These are phyloP conservation scores for Pedetes capensis DNA, from an alignment of 2,113 vertebrate species.

Conservation along the genomic window DNA sequence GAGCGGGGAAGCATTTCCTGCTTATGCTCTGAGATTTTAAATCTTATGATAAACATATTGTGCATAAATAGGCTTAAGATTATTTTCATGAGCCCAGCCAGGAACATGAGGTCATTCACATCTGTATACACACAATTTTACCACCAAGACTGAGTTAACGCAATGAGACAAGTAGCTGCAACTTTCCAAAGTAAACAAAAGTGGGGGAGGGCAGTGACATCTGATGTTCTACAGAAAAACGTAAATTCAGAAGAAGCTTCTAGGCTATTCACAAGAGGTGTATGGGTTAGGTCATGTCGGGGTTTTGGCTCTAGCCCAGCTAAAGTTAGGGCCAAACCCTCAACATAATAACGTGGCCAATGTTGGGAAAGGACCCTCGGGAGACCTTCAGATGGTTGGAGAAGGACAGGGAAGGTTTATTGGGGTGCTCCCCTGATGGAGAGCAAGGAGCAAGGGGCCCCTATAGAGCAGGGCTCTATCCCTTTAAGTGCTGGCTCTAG, in stretches of 20 bases:
- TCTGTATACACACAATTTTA: neutral
- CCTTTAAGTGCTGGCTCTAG: too few relatives aligned
- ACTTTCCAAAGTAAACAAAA: neutral
- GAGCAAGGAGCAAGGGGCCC: too few relatives aligned
- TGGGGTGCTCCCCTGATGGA: too few relatives aligned
- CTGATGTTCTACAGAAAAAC: neutral
- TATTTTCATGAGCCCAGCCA: neutral
- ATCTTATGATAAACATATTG: neutral
- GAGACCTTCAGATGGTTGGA: too few relatives aligned
- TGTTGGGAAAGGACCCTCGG: too few relatives aligned
- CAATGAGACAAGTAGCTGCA: neutral
- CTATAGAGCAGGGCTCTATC: too few relatives aligned
- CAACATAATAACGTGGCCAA: too few relatives aligned
- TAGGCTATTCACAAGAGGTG: neutral
- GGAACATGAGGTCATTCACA: neutral
- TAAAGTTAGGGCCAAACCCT: too few relatives aligned
- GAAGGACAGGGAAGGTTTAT: too few relatives aligned
- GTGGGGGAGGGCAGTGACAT: neutral
- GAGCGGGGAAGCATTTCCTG: neutral
- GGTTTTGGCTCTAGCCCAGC: too few relatives aligned
- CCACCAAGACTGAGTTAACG: neutral
- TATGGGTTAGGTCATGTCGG: too few relatives aligned
- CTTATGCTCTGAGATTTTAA: neutral
- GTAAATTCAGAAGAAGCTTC: neutral
- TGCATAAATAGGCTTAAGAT: neutral